Evolutionary conservation across 2,888 invertebrate species (phyloP).

Genomic region (Bibio marci): DNA sequence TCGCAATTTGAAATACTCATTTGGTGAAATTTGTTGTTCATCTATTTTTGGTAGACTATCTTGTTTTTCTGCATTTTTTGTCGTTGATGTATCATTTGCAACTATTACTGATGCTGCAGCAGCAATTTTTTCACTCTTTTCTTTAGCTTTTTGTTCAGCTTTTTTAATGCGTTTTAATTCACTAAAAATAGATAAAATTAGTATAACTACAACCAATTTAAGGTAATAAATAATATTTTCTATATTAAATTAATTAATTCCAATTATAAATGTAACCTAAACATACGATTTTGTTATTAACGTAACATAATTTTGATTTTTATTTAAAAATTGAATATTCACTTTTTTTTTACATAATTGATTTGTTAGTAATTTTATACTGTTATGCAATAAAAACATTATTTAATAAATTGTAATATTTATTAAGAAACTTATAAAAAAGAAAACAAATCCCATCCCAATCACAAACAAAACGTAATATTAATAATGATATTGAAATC

Average conservation of each 20-base stretch:
- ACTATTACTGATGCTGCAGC: slow-evolving; percentile 10
- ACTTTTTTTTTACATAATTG: neutral
- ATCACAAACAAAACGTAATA: too few species aligned
- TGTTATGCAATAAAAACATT: too few species aligned
- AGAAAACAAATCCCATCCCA: too few species aligned
- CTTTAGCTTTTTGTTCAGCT: slow-evolving; percentile 83
- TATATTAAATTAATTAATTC: neutral
- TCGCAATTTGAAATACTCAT: slow-evolving; percentile 86
- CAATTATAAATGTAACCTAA: neutral
- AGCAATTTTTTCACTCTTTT: slow-evolving; percentile 39
- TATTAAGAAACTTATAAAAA: too few species aligned
- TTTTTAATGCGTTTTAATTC: slow-evolving; percentile 85
- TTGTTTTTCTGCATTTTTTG: slow-evolving; percentile 16
- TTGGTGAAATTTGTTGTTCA: slow-evolving; percentile 80
- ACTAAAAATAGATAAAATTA: slow-evolving; percentile 35
- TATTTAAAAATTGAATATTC: neutral
- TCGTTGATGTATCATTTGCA: slow-evolving; percentile 19
- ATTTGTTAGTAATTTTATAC: too few species aligned
- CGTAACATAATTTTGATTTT: too few species aligned
- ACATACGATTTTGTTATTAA: too few species aligned
- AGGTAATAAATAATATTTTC: neutral
- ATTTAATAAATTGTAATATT: too few species aligned
- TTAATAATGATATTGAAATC: too few species aligned
- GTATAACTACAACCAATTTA: too few species aligned
- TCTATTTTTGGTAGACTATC: slow-evolving; percentile 22